A percentile compares a stretch with the other conserved stretches of the same genome.
Conservation (phyloP, 2,113 vertebrate species). For the Cyprinodon tularosa region DNA sequence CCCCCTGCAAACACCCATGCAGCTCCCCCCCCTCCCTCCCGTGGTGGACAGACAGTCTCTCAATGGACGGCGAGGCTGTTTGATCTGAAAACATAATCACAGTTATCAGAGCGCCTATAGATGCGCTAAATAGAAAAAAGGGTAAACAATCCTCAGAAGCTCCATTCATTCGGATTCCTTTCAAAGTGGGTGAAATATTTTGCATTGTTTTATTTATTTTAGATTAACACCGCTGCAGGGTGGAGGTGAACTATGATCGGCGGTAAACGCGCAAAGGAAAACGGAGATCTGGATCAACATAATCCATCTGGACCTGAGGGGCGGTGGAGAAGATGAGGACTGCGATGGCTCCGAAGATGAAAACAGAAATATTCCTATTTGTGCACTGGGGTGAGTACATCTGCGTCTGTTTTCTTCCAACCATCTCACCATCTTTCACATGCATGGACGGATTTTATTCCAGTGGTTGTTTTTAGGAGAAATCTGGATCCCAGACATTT, state of each 20-base stretch:
- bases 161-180: conserved; percentile 2
- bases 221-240: neutral
- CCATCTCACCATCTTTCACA: conserved; percentile 45
- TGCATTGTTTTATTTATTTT: neutral
- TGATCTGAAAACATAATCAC: conserved; percentile 30
- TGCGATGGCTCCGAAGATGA: conserved; percentile 64
- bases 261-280: conserved; percentile 27
- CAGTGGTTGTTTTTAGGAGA: neutral
- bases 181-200: too few relatives aligned
- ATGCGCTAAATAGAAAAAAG: conserved; percentile 31
- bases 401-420: neutral
- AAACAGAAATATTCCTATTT: conserved; percentile 58
- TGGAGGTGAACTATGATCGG: conserved; percentile 47
- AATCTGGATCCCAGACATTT: too few relatives aligned
- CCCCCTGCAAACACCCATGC: neutral
- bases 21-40: neutral
- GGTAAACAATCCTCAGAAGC: conserved; percentile 20
- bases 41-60: conserved; percentile 26
- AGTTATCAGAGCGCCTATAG: conserved; percentile 13
- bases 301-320: conserved; percentile 46
- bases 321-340: conserved; percentile 48
- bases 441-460: neutral
- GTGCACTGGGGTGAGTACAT: conserved; percentile 75
- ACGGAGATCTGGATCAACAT: conserved; percentile 42
- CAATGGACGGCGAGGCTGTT: conserved; percentile 29